phyloP scores from a whole-genome alignment of 2,888 invertebrate species.

The Cantharis rufa region DNA sequence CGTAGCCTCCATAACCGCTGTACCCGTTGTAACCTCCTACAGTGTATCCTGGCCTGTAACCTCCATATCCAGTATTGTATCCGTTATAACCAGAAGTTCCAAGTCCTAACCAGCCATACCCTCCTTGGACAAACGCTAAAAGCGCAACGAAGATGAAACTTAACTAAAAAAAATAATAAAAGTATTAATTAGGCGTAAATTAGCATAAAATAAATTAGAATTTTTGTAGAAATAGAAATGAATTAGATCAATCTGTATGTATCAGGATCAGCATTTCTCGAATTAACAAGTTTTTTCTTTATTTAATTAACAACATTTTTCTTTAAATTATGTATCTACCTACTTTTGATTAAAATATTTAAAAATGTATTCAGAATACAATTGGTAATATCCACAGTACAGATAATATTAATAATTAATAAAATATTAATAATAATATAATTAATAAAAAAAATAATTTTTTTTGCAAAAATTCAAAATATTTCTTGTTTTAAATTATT shows the following conservation, averaged over 20 bases:
- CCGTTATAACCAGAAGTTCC: slow-evolving; percentile 13
- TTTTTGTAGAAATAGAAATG: not conserved
- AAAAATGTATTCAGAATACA: too few relatives aligned
- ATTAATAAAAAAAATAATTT: too few relatives aligned
- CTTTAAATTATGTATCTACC: too few relatives aligned
- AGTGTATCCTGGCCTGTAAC: slow-evolving; percentile 1
- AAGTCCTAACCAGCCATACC: slow-evolving; percentile 27
- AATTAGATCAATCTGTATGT: not conserved
- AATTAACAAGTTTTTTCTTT: too few relatives aligned
- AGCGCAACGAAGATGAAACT: slow-evolving; percentile 10
- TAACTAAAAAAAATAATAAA: slow-evolving; percentile 32
- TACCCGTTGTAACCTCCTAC: slow-evolving; percentile 15
- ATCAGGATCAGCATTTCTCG: too few relatives aligned
- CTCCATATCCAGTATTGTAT: slow-evolving; percentile 12
- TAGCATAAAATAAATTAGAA: not conserved
- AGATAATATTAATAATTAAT: too few relatives aligned
- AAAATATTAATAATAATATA: too few relatives aligned
- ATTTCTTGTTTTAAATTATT: too few relatives aligned
- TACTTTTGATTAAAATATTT: too few relatives aligned
- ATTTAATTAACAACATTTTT: too few relatives aligned
- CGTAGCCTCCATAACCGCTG: slow-evolving; percentile 13
- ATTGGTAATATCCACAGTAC: too few relatives aligned
- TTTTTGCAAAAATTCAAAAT: too few relatives aligned
- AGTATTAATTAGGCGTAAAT: not conserved
- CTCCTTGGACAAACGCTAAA: slow-evolving; percentile 19